Base-by-base conservation (phyloP, 2,888 invertebrate genomes). In the Synanthedon myopaeformis region DNA sequence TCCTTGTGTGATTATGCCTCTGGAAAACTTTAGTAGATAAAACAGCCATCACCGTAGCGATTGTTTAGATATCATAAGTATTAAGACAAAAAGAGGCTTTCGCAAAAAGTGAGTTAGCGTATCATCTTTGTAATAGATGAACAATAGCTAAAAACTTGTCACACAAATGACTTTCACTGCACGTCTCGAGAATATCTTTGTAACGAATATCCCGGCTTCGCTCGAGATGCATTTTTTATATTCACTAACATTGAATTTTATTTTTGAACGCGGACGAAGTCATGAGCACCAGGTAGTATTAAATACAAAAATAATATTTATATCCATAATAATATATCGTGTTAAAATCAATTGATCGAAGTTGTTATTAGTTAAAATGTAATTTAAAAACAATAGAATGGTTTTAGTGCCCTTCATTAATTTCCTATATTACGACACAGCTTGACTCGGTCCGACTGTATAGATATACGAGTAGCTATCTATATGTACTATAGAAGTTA, bases 81-180 rank as follows among this genome's bases (percentile, higher is more conserved):
- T 10, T 45, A 14, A 13, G 45, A 13, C 45, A 45, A 45, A 45
- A 14, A 45, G 14, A 45, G 2, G 2, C 13, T 45, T 49, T 23
- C 2, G 19, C 12, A 49, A 49, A 23, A 49, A 49, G 17, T 5
- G 13, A 14, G 45, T 49, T 49, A 19, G 49, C 23, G 17, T 17
- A 45, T 49, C 23, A 49, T 49, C 60, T 61, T 57, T 61, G 61
- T 58, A 58, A 58, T 53, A 52, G 58, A 60, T 61, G 60, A 65
- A 70, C 70, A 70, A 72, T 69, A 61, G 60, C 53, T 52, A 58
- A 59, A 59, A 69, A 61, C 56, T 49, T 62, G 57, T 60, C 60
- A 63, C 55, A 58, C 63, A 64, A 62, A 62, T 65, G 63, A 66
- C 72, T 72, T 72, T 72, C 69, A 66, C 72, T 63, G 52, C 58